Conservation (phyloP, 2,888 invertebrate species). For the Callinectes sapidus region DNA sequence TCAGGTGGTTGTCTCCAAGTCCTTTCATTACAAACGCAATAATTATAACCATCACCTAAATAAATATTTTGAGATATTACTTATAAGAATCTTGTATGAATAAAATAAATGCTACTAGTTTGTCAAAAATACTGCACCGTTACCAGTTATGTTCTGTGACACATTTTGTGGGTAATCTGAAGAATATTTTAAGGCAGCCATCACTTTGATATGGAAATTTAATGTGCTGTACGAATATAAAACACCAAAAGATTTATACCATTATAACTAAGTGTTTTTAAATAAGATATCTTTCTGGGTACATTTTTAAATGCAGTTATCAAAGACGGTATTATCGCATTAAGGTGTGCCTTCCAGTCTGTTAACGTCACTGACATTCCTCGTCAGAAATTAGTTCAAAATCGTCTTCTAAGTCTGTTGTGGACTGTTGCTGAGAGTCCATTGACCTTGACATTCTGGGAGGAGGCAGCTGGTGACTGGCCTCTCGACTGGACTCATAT, state of each 20-base stretch:
- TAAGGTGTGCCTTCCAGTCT: constrained; percentile 31
- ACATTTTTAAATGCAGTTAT: constrained; percentile 22
- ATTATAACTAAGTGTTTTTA: not conserved
- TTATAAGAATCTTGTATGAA: not conserved
- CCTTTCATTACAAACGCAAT: not conserved
- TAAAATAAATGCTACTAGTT: constrained; percentile 1
- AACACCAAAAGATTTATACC: constrained; percentile 26
- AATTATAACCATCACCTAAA: not conserved
- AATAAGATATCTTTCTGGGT: constrained; percentile 36
- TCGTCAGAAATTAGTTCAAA: constrained; percentile 69
- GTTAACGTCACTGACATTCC: constrained; percentile 61
- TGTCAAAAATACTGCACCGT: constrained; percentile 41
- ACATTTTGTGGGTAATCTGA: constrained; percentile 41
- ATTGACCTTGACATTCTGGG: constrained; percentile 65
- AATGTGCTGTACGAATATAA: constrained; percentile 30
- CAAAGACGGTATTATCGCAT: constrained; percentile 17
- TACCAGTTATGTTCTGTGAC: constrained; percentile 24
- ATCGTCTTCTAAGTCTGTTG: constrained; percentile 62
- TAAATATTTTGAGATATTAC: constrained; percentile 6
- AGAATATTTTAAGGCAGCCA: constrained; percentile 54
- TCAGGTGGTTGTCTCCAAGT: not conserved
- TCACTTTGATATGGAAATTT: constrained; percentile 60
- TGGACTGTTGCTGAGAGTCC: constrained; percentile 52
- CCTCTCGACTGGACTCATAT: constrained; percentile 24
- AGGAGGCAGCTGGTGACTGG: constrained; percentile 44